Conservation (phyloP, 2,113 vertebrate genomes). For the Xerus inauris region DNA sequence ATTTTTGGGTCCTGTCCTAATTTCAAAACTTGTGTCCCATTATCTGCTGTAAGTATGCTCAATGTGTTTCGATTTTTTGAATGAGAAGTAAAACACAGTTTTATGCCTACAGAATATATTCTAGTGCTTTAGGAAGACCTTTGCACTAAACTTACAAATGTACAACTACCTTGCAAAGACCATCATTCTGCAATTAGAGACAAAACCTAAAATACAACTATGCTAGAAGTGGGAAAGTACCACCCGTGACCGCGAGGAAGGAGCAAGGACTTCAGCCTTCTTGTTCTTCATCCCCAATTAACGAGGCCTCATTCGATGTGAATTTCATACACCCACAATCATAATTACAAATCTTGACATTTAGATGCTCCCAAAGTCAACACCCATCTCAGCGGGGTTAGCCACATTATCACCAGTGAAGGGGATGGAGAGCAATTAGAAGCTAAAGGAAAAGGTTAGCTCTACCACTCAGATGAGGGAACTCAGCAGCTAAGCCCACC, state of each 20-base stretch:
- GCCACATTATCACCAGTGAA: constrained; percentile 77
- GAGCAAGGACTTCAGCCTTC: constrained; percentile 75
- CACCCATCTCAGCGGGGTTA: constrained; percentile 80
- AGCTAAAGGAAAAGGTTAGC: constrained; percentile 82
- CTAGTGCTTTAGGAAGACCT: not conserved
- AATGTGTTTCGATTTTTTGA: not conserved
- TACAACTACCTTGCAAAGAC: not conserved
- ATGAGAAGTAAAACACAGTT: not conserved
- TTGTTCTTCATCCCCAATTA: constrained; percentile 80
- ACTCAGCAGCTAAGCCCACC: constrained; percentile 79
- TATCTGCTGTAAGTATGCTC: not conserved
- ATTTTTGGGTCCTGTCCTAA: not conserved
- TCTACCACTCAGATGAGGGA: constrained; percentile 72
- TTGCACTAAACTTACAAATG: not conserved
- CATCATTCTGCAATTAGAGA: not conserved
- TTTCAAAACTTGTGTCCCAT: not conserved
- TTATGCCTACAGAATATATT: not conserved
- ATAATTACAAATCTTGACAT: constrained; percentile 88
- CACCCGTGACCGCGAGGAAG: constrained; percentile 58
- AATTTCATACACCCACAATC: constrained; percentile 81
- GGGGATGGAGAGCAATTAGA: constrained; percentile 73
- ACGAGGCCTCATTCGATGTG: constrained; percentile 78
- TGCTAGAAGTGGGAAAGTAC: not conserved
- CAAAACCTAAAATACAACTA: not conserved
- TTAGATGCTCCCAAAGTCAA: constrained; percentile 81